These are phyloP conservation scores for Clepsis dumicolana DNA, from an alignment of 2,888 invertebrate species.

Conservation along the genomic window DNA sequence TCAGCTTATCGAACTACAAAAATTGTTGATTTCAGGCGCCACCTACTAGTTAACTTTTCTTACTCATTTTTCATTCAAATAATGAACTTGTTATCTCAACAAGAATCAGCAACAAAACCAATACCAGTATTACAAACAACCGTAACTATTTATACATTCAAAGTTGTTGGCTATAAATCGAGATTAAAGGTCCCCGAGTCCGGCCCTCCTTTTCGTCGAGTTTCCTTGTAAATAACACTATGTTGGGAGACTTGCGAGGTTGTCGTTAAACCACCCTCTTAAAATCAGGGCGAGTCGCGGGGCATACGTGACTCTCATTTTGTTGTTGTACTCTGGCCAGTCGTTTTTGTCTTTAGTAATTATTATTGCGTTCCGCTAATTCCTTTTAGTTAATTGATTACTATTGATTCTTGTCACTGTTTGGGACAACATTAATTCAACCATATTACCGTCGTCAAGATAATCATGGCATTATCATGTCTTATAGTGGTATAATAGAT, in stretches of 20 bases:
- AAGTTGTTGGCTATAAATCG: slow-evolving; percentile 53
- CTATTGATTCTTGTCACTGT: neutral
- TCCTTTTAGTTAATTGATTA: slow-evolving; percentile 1
- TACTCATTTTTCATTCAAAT: neutral
- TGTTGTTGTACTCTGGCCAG: slow-evolving; percentile 26
- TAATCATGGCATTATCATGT: no score
- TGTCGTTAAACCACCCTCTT: slow-evolving; percentile 51
- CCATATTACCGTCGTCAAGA: no score
- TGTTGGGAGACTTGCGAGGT: slow-evolving; percentile 32
- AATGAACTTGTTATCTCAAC: slow-evolving; percentile 33
- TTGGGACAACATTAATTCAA: neutral
- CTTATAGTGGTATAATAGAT: no score
- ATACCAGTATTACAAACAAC: slow-evolving; percentile 43
- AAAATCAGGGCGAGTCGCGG: slow-evolving; percentile 44
- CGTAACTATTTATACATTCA: slow-evolving; percentile 44
- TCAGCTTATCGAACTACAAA: no score
- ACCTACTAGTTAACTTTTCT: neutral
- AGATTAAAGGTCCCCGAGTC: slow-evolving; percentile 54
- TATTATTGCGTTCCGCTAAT: slow-evolving; percentile 30
- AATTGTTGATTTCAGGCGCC: no score
- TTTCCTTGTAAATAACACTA: slow-evolving; percentile 55
- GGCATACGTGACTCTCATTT: slow-evolving; percentile 50
- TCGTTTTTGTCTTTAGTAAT: slow-evolving; percentile 21
- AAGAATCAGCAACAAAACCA: slow-evolving; percentile 17
- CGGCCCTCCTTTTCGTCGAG: slow-evolving; percentile 52